phyloP scores from a whole-genome alignment of 2,113 vertebrate species.

The Bos indicus region DNA sequence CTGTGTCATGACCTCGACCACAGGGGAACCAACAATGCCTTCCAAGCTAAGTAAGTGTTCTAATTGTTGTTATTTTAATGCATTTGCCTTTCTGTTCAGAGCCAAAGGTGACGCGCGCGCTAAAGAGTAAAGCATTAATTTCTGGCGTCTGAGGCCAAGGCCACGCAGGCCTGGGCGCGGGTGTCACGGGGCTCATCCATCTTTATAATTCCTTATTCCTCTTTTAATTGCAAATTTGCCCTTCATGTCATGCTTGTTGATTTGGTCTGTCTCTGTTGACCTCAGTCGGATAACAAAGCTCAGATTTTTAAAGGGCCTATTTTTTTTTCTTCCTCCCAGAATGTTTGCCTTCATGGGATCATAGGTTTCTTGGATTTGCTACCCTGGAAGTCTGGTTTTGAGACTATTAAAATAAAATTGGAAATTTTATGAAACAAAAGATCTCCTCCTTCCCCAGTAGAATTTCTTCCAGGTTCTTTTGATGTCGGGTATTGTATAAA shows the following conservation, averaged over 20 bases:
- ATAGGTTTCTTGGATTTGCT: background rate
- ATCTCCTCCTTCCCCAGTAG: background rate
- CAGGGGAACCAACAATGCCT: conserved; percentile 99
- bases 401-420: conserved; percentile 14
- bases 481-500: background rate
- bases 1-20: conserved; percentile 99
- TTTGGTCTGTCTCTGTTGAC: conserved; percentile 69
- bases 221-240: conserved; percentile 80
- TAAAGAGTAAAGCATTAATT: conserved; percentile 82
- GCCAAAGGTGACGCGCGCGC: conserved; percentile 77
- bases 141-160: conserved; percentile 75
- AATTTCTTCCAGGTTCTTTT: background rate
- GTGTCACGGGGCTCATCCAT: conserved; percentile 73
- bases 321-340: background rate
- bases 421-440: conserved; percentile 22
- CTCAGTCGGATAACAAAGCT: conserved; percentile 63
- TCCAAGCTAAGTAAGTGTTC: conserved; percentile 97
- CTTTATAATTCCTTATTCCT: conserved; percentile 81
- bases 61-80: conserved; percentile 82
- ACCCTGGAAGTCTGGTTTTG: background rate
- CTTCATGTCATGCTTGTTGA: conserved; percentile 77
- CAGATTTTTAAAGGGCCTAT: conserved; percentile 41
- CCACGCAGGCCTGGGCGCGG: conserved; percentile 67
- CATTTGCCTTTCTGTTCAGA: conserved; percentile 75
- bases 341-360: background rate